A percentile compares a stretch with the other conserved stretches of the same genome.
These are phyloP conservation scores for Enteromius argenteus DNA, from an alignment of 2,797 vertebrate species.

Conservation along the genomic window DNA sequence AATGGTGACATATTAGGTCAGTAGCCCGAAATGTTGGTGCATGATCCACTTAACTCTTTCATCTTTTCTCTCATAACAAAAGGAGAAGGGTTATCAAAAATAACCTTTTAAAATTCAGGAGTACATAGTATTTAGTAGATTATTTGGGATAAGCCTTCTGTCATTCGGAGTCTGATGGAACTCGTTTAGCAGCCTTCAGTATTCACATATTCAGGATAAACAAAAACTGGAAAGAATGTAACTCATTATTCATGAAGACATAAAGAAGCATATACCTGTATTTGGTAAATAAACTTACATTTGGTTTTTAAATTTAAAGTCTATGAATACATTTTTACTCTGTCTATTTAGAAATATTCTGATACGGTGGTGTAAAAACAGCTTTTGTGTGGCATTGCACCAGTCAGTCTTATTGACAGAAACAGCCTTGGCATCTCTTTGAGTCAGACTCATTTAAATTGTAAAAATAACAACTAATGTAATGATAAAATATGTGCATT, in stretches of 20 bases:
- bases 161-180: background rate
- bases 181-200: background rate
- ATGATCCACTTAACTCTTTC: background rate
- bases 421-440: constrained; percentile 43
- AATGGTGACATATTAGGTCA: background rate
- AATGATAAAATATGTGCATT: constrained; percentile 51
- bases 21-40: background rate
- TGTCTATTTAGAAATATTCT: background rate
- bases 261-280: background rate
- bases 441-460: constrained; percentile 41
- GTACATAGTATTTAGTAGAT: background rate
- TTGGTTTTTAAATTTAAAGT: constrained; percentile 15
- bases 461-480: constrained; percentile 39
- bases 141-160: background rate
- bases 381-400: constrained; percentile 9
- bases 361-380: background rate
- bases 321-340: constrained; percentile 17
- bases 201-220: background rate
- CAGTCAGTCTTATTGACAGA: constrained; percentile 41
- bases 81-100: background rate
- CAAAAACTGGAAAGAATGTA: background rate
- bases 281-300: constrained; percentile 1
- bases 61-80: background rate
- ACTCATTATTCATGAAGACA: constrained; percentile 10
- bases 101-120: background rate